Conservation (phyloP, 2,113 vertebrate genomes). For the Fukomys damarensis region DNA sequence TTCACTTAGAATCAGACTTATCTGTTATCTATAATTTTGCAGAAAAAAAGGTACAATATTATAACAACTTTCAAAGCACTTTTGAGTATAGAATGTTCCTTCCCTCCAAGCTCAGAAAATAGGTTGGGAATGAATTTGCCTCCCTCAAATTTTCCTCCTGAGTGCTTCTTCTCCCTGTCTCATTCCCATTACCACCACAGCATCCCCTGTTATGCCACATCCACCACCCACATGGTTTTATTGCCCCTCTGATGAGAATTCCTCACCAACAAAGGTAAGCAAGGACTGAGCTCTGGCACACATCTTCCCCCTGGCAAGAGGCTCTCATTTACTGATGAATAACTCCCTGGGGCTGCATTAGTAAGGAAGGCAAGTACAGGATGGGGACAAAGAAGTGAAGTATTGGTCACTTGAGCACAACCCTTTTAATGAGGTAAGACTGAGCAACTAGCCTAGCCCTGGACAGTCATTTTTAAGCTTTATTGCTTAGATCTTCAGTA, state of each 20-base stretch:
- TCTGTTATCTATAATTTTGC: slow-evolving; percentile 18
- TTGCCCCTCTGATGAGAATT: neutral
- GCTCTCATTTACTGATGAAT: slow-evolving; percentile 42
- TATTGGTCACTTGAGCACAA: slow-evolving; percentile 34
- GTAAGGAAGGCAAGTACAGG: neutral
- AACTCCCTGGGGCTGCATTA: slow-evolving; percentile 1
- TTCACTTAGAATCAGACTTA: neutral
- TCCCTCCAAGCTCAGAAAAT: slow-evolving; percentile 9
- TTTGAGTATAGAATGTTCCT: neutral
- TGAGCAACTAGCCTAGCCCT: neutral
- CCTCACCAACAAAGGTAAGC: slow-evolving; percentile 36
- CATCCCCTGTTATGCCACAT: neutral
- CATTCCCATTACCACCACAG: neutral
- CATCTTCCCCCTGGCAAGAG: neutral
- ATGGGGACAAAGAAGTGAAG: slow-evolving; percentile 18
- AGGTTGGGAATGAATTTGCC: neutral
- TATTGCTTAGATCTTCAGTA: slow-evolving; percentile 44
- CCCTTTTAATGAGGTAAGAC: slow-evolving; percentile 51
- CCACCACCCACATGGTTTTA: neutral
- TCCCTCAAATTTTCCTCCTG: neutral
- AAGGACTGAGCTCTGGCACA: neutral
- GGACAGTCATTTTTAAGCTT: slow-evolving; percentile 38
- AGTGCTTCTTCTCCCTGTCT: neutral
- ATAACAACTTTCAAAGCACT: neutral
- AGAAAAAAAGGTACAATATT: neutral